Evolutionary conservation across 2,888 invertebrate species (phyloP).

Genomic region (Neoscelio sp.): DNA sequence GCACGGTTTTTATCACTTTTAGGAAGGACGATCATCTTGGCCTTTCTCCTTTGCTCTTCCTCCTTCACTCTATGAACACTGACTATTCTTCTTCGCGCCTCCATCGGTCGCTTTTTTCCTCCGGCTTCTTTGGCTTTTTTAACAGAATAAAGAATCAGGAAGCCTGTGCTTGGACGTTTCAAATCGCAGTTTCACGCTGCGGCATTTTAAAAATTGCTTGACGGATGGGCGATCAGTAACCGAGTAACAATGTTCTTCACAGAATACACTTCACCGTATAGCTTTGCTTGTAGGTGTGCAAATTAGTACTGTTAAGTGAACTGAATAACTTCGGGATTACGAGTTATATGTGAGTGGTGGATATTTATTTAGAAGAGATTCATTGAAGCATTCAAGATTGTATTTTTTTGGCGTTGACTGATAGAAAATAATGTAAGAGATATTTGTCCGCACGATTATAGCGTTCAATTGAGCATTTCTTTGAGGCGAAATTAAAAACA

Average conservation of each 20-base stretch:
- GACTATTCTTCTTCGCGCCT: slow-evolving; percentile 64
- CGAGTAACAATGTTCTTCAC: slow-evolving; percentile 63
- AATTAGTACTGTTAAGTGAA: slow-evolving; percentile 56
- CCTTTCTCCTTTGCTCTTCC: slow-evolving; percentile 57
- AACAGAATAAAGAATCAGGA: slow-evolving; percentile 61
- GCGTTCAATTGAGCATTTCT: slow-evolving; percentile 29
- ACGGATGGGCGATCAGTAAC: slow-evolving; percentile 68
- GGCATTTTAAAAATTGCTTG: slow-evolving; percentile 69
- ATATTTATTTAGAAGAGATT: slow-evolving; percentile 46
- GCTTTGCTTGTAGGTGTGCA: slow-evolving; percentile 38
- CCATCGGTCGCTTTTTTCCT: slow-evolving; percentile 67
- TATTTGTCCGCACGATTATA: slow-evolving; percentile 44
- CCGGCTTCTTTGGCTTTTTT: slow-evolving; percentile 41
- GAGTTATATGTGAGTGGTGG: slow-evolving; percentile 19
- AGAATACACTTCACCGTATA: slow-evolving; percentile 32
- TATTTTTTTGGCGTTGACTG: slow-evolving; percentile 14
- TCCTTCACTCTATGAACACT: slow-evolving; percentile 48
- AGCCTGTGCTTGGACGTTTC: slow-evolving; percentile 71
- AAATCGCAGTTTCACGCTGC: slow-evolving; percentile 71
- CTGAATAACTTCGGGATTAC: slow-evolving; percentile 49
- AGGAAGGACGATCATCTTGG: slow-evolving; percentile 68
- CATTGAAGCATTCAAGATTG: slow-evolving; percentile 46
- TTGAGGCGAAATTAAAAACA: slow-evolving; percentile 7
- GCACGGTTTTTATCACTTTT: slow-evolving; percentile 70
- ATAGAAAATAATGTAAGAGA: slow-evolving; percentile 36